These are phyloP conservation scores for Gadopsis bispinosus DNA, from an alignment of 2,797 vertebrate genomes.

Conservation along the genomic window DNA sequence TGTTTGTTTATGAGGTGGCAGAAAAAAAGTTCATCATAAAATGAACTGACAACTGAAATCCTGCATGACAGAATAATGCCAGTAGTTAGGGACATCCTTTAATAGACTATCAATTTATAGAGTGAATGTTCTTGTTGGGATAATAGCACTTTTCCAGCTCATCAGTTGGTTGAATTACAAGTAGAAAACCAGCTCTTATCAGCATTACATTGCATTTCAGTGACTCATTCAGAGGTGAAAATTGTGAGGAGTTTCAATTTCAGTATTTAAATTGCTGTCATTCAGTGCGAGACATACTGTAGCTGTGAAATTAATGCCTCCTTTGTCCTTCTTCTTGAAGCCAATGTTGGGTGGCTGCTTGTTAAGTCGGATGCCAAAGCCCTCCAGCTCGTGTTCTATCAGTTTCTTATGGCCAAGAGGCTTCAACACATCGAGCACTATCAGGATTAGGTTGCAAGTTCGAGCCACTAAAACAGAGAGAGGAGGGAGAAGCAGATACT, in stretches of 20 bases:
- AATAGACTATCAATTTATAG: not conserved
- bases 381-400: conserved; percentile 97
- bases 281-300: conserved; percentile 83
- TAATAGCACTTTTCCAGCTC: conserved; percentile 9
- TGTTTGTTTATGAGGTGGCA: conserved; percentile 5
- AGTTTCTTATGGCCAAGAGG: conserved; percentile 97
- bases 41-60: conserved; percentile 23
- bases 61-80: not conserved
- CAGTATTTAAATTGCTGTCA: not conserved
- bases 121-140: not conserved
- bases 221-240: not conserved
- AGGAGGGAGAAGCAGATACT: not conserved
- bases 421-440: conserved; percentile 97
- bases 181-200: not conserved
- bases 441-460: conserved; percentile 98
- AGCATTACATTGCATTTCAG: not conserved
- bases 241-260: not conserved
- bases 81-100: not conserved
- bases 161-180: conserved; percentile 4
- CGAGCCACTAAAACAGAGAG: conserved; percentile 89
- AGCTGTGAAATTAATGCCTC: conserved; percentile 98
- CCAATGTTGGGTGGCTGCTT: conserved; percentile 98
- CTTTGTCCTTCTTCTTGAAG: conserved; percentile 99
- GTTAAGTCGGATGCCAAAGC: conserved; percentile 97
- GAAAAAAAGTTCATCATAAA: conserved; percentile 6